Conservation (phyloP, 2,888 invertebrate species). For the Sepioteuthis lessoniana region DNA sequence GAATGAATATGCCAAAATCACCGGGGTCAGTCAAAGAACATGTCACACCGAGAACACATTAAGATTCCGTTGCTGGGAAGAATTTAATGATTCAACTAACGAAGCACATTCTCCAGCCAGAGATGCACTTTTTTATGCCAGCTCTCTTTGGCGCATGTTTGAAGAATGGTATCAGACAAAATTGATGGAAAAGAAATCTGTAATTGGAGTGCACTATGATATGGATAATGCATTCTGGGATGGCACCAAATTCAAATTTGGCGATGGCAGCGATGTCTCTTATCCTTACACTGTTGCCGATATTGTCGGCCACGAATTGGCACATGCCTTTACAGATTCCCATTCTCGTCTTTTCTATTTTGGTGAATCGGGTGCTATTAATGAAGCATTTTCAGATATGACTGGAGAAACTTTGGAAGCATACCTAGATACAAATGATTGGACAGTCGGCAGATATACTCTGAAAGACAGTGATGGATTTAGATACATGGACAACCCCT, state of each 20-base stretch:
- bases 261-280: constrained; percentile 55
- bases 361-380: constrained; percentile 61
- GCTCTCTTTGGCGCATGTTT: constrained; percentile 60
- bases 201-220: constrained; percentile 59
- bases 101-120: constrained; percentile 55
- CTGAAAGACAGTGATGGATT: constrained; percentile 51
- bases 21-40: constrained; percentile 53
- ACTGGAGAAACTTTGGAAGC: constrained; percentile 56
- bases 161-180: constrained; percentile 58
- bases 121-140: constrained; percentile 60
- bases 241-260: constrained; percentile 58
- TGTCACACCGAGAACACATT: constrained; percentile 50
- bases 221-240: constrained; percentile 65
- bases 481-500: constrained; percentile 59
- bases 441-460: constrained; percentile 52
- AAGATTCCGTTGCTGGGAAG: constrained; percentile 51
- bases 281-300: constrained; percentile 61
- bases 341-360: constrained; percentile 58
- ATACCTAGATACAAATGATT: constrained; percentile 52
- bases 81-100: constrained; percentile 53
- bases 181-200: constrained; percentile 53
- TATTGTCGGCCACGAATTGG: constrained; percentile 62
- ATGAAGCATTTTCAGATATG: constrained; percentile 64
- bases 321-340: constrained; percentile 60
- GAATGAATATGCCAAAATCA: constrained; percentile 59